These are phyloP conservation scores for Thaleichthys pacificus DNA, from an alignment of 2,797 vertebrate genomes.

Conservation along the genomic window DNA sequence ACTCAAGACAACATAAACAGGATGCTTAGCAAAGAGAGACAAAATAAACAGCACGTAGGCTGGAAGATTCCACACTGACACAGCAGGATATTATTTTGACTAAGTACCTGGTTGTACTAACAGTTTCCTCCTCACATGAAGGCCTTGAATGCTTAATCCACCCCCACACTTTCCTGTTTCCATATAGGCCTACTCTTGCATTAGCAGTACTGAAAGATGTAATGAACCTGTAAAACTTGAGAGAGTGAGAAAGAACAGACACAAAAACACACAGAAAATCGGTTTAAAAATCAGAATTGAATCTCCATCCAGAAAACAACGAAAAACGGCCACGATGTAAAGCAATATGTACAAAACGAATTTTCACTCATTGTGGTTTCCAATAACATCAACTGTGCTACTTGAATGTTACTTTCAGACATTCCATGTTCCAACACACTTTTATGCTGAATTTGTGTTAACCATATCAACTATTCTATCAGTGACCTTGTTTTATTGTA, in stretches of 20 bases:
- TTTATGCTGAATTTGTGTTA: too few species aligned
- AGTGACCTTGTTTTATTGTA: not conserved
- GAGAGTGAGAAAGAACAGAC: not conserved
- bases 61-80: conserved; percentile 58
- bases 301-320: too few species aligned
- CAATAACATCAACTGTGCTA: too few species aligned
- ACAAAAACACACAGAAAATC: not conserved
- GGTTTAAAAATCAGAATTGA: not conserved
- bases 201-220: not conserved
- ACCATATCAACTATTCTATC: too few species aligned
- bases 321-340: too few species aligned
- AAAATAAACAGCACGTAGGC: conserved; percentile 32
- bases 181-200: not conserved
- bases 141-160: conserved; percentile 27
- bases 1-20: conserved; percentile 55
- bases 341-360: too few species aligned
- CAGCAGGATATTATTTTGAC: conserved; percentile 57
- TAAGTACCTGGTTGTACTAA: conserved; percentile 36
- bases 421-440: too few species aligned
- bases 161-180: conserved; percentile 37
- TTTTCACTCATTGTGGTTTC: too few species aligned
- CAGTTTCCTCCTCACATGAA: conserved; percentile 31
- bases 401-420: too few species aligned
- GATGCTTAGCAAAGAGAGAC: conserved; percentile 50
- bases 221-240: not conserved